Percentiles rank a stretch among this genome's conserved stretches.
These are phyloP conservation scores for Decapterus maruadsi DNA, from an alignment of 2,797 vertebrate species.

Conservation along the genomic window DNA sequence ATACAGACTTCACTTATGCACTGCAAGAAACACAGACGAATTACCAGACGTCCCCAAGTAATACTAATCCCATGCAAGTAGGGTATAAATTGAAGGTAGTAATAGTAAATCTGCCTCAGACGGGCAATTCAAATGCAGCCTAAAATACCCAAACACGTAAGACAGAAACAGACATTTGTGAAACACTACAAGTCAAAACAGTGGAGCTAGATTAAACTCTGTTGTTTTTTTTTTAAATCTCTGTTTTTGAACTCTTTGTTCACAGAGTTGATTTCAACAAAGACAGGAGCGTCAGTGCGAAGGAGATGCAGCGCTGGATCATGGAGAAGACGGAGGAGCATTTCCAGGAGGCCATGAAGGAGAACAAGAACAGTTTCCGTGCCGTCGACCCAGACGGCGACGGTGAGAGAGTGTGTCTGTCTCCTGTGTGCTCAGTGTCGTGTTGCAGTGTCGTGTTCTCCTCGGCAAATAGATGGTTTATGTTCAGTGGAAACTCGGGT, in stretches of 20 bases:
- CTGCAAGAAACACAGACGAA: too few relatives aligned
- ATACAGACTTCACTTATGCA: too few relatives aligned
- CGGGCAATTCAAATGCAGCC: too few relatives aligned
- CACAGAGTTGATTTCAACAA: slow-evolving; percentile 92
- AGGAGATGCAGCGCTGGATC: slow-evolving; percentile 98
- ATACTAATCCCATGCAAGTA: too few relatives aligned
- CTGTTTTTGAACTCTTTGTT: not conserved
- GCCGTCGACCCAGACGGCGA: slow-evolving; percentile 95
- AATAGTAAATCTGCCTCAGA: too few relatives aligned
- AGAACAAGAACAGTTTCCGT: slow-evolving; percentile 94
- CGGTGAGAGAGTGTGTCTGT: slow-evolving; percentile 80
- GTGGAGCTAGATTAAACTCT: too few relatives aligned
- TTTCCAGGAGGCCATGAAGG: slow-evolving; percentile 93
- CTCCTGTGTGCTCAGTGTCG: too few relatives aligned
- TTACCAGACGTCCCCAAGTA: too few relatives aligned
- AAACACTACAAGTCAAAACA: too few relatives aligned
- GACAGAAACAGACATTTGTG: too few relatives aligned
- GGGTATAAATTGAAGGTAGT: not conserved
- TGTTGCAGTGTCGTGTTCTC: not conserved
- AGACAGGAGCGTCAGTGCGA: slow-evolving; percentile 91
- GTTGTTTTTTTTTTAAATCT: too few relatives aligned
- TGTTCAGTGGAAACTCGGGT: not conserved
- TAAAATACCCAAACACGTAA: too few relatives aligned
- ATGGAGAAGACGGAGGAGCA: slow-evolving; percentile 98
- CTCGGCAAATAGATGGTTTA: not conserved